Evolutionary conservation across 2,113 vertebrate genomes (phyloP).

Genomic region (Thymallus thymallus): DNA sequence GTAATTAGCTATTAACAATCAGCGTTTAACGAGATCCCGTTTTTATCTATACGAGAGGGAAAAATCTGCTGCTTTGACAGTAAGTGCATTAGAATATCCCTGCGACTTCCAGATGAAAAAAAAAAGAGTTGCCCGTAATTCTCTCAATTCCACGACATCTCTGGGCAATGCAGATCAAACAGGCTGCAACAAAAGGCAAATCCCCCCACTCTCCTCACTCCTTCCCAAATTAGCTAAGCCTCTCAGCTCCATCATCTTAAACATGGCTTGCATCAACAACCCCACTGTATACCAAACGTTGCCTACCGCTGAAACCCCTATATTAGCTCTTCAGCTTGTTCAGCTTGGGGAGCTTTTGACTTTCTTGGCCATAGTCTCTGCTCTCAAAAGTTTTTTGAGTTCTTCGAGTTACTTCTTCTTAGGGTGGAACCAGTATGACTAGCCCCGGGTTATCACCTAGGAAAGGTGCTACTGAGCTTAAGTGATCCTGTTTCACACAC

Average conservation of each 20-base stretch:
- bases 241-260: constrained; percentile 76
- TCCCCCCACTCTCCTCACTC: constrained; percentile 58
- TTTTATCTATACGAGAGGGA: constrained; percentile 54
- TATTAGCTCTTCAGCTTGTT: neutral
- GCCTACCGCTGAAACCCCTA: constrained; percentile 44
- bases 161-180: constrained; percentile 75
- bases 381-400: constrained; percentile 29
- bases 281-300: constrained; percentile 45
- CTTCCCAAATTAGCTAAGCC: constrained; percentile 80
- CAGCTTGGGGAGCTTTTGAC: neutral
- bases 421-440: too few species aligned
- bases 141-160: constrained; percentile 68
- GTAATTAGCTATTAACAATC: constrained; percentile 75
- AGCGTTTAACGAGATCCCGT: constrained; percentile 65
- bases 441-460: constrained; percentile 50
- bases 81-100: constrained; percentile 44
- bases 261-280: constrained; percentile 69
- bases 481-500: constrained; percentile 74
- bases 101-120: constrained; percentile 23
- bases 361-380: too few species aligned
- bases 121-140: constrained; percentile 59
- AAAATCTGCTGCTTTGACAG: constrained; percentile 32
- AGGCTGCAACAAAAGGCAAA: constrained; percentile 71
- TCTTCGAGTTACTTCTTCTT: constrained; percentile 26
- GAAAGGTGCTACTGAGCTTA: constrained; percentile 58